Conservation (phyloP, 2,888 invertebrate genomes). For the Ectemnius continuus region DNA sequence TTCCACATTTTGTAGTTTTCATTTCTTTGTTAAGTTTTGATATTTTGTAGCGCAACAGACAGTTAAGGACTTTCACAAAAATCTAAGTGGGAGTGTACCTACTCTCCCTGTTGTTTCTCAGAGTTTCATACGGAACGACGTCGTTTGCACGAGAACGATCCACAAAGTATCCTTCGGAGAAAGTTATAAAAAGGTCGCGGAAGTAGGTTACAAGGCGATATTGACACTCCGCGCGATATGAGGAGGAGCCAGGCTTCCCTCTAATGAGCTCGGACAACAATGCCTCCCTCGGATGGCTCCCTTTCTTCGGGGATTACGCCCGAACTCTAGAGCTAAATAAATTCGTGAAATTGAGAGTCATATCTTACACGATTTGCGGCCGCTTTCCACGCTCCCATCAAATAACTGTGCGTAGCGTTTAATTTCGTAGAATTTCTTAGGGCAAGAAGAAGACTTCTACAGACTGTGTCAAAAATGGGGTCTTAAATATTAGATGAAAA, state of each 20-base stretch:
- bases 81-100: too few species aligned
- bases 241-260: constrained; percentile 39
- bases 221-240: constrained; percentile 49
- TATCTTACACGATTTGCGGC: too few species aligned
- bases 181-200: constrained; percentile 44
- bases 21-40: too few species aligned
- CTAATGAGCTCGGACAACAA: constrained; percentile 57
- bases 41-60: too few species aligned
- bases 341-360: neutral
- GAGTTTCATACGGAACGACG: constrained; percentile 11
- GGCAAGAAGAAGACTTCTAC: neutral
- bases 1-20: too few species aligned
- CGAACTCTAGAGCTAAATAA: neutral
- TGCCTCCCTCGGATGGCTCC: constrained; percentile 5
- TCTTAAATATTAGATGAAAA: too few species aligned
- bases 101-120: neutral
- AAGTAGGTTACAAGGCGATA: constrained; percentile 39
- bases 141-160: constrained; percentile 7
- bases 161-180: constrained; percentile 29
- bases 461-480: too few species aligned
- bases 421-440: neutral
- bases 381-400: too few species aligned
- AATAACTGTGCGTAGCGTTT: too few species aligned
- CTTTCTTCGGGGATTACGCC: neutral
- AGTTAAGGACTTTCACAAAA: too few species aligned